These are phyloP conservation scores for Stramonita haemastoma DNA, from an alignment of 2,888 invertebrate genomes.

Conservation along the genomic window DNA sequence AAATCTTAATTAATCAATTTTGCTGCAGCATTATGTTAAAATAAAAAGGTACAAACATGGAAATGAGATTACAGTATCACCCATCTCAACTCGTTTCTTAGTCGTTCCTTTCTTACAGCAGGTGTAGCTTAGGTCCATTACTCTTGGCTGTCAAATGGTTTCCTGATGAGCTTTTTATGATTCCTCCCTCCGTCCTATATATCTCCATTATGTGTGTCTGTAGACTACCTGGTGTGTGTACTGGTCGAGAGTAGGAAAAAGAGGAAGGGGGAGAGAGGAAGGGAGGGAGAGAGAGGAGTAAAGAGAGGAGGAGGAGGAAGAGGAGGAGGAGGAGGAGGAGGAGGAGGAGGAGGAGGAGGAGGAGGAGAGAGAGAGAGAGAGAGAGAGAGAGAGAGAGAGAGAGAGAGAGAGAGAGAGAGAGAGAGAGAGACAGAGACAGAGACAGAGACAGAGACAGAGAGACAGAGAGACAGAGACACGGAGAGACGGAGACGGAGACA, in stretches of 20 bases:
- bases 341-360: too few species aligned
- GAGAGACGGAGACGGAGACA: too few species aligned
- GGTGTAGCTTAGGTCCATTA: neutral
- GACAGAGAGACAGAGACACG: slow-evolving; percentile 14
- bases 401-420: slow-evolving; percentile 27
- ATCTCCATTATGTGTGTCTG: neutral
- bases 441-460: slow-evolving; percentile 8
- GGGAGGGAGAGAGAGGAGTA: neutral
- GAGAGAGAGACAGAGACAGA: slow-evolving; percentile 24
- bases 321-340: too few species aligned
- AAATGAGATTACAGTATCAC: too few species aligned
- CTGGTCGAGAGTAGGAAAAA: neutral
- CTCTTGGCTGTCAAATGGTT: too few species aligned
- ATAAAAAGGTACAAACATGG: too few species aligned
- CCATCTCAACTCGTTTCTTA: neutral
- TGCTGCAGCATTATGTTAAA: too few species aligned
- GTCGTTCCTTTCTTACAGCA: neutral
- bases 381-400: neutral
- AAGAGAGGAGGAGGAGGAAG: too few species aligned
- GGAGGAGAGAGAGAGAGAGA: neutral
- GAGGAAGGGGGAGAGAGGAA: neutral
- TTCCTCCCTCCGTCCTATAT: neutral
- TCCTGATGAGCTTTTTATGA: neutral
- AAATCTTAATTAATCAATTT: too few species aligned
- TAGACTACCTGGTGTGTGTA: neutral